A percentile compares a stretch with the other conserved stretches of the same genome.
These are phyloP conservation scores for Oreochromis mossambicus DNA, from an alignment of 2,797 vertebrate genomes.

Conservation along the genomic window DNA sequence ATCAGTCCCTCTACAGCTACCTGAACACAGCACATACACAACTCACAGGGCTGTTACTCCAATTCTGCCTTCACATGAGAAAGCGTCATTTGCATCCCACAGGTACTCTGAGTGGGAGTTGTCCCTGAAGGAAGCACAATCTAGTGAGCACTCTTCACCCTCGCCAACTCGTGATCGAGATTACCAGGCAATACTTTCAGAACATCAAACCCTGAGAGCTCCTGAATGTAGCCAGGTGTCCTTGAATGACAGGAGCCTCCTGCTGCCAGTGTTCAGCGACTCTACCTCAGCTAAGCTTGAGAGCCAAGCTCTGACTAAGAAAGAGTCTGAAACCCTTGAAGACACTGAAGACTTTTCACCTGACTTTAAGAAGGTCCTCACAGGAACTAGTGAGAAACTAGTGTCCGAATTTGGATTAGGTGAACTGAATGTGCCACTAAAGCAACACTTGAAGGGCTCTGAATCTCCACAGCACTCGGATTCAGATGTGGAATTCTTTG, in stretches of 20 bases:
- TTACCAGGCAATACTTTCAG: slow-evolving; percentile 48
- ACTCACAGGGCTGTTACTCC: slow-evolving; percentile 68
- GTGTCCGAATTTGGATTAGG: slow-evolving; percentile 29
- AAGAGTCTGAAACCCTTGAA: background rate
- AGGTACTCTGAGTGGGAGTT: background rate
- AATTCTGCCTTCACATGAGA: slow-evolving; percentile 30
- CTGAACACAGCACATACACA: slow-evolving; percentile 28
- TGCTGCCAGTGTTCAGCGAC: slow-evolving; percentile 33
- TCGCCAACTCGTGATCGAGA: slow-evolving; percentile 50
- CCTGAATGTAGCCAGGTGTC: slow-evolving; percentile 33
- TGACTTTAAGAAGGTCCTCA: slow-evolving; percentile 46
- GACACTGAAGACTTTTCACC: slow-evolving; percentile 38
- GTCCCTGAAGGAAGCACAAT: background rate
- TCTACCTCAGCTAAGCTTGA: slow-evolving; percentile 3
- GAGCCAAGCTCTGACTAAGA: background rate
- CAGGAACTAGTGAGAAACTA: slow-evolving; percentile 51
- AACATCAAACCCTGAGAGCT: slow-evolving; percentile 36
- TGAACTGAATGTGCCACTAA: background rate
- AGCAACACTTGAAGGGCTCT: background rate
- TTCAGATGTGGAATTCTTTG: slow-evolving; percentile 73
- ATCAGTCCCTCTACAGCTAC: slow-evolving; percentile 45
- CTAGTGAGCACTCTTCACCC: slow-evolving; percentile 45
- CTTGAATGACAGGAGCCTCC: slow-evolving; percentile 35
- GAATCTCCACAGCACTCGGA: slow-evolving; percentile 52
- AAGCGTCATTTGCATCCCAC: background rate